Percentiles rank a stretch among this genome's conserved stretches.
These are phyloP conservation scores for Papio anubis DNA, from an alignment of 2,113 vertebrate species.

Conservation along the genomic window DNA sequence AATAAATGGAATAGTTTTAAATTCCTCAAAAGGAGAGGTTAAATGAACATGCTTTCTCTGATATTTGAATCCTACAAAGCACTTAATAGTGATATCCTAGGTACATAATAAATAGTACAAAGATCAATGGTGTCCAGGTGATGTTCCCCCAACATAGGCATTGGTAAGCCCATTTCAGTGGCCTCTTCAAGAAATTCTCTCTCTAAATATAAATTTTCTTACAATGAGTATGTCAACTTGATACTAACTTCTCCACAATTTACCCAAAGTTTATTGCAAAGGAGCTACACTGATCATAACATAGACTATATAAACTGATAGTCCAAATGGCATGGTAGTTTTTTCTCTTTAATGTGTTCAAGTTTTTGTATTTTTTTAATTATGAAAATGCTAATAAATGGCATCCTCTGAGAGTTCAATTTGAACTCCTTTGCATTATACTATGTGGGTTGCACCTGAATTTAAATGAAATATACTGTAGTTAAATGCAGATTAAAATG, in stretches of 20 bases:
- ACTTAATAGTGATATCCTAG: background rate
- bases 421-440: background rate
- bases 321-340: background rate
- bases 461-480: constrained; percentile 22
- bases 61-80: background rate
- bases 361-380: constrained; percentile 23
- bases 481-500: constrained; percentile 33
- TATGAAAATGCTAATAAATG: constrained; percentile 18
- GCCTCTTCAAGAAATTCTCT: background rate
- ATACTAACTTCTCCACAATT: background rate
- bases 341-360: background rate
- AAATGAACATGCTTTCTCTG: background rate
- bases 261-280: background rate
- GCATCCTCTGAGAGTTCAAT: background rate
- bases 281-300: background rate
- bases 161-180: background rate
- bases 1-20: background rate
- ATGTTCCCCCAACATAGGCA: background rate
- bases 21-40: background rate
- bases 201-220: background rate
- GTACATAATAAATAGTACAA: background rate
- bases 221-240: background rate
- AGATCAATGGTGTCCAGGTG: background rate
- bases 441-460: constrained; percentile 34
- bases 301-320: background rate